Evolutionary conservation across 1,140 invertebrate species (phyloP).

Genomic region (Bombus superbus): DNA sequence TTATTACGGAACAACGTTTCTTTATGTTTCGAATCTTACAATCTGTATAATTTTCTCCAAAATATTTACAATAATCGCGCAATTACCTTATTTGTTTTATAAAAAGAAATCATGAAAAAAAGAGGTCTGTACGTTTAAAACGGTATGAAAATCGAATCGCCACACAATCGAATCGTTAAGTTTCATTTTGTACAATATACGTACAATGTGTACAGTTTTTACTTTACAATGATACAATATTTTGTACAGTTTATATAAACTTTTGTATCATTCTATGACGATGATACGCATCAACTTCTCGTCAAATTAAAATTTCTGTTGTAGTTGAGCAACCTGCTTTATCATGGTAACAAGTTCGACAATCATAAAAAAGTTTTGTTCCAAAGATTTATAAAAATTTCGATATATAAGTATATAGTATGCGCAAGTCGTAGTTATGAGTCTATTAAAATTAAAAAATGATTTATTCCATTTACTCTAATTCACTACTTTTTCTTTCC

Average conservation of each 20-base stretch:
- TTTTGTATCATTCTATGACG: background rate
- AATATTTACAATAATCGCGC: constrained; percentile 35
- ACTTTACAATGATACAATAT: constrained; percentile 27
- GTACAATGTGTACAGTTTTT: background rate
- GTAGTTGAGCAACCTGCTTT: background rate
- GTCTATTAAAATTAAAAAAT: background rate
- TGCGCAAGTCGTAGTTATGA: no score
- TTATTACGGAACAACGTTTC: constrained; percentile 39
- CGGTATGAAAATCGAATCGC: background rate
- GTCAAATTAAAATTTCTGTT: background rate
- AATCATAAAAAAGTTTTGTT: background rate
- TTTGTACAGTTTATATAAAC: background rate
- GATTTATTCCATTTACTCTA: background rate
- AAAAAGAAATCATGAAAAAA: background rate
- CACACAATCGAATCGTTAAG: background rate
- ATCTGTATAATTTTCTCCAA: constrained; percentile 23
- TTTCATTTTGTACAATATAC: constrained; percentile 27
- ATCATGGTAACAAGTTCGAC: background rate
- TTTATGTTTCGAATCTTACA: constrained; percentile 18
- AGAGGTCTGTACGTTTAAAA: background rate
- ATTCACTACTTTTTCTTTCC: background rate
- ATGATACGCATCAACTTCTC: background rate
- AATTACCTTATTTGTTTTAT: background rate
- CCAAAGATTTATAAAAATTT: background rate
- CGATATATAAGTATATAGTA: background rate